Conservation (phyloP, 23 tunicate species). For the Trididemnum clinides region DNA sequence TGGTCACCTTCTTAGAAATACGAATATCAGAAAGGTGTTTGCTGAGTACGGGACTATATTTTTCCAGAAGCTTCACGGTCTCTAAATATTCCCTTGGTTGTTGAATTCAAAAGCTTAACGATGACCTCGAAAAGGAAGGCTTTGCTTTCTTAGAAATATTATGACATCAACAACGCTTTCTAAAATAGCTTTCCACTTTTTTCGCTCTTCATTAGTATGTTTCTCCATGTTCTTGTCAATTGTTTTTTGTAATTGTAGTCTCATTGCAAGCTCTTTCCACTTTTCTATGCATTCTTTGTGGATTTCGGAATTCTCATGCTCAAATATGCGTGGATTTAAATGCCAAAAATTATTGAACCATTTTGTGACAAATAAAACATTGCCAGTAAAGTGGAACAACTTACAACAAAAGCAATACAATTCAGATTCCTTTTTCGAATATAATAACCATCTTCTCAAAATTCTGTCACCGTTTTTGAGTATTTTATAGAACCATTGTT, state of each 20-base stretch:
- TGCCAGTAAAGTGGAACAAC: conserved; percentile 31
- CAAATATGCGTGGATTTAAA: conserved; percentile 38
- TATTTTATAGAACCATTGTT: too few relatives aligned
- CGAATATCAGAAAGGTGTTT: conserved; percentile 52
- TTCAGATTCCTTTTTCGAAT: conserved; percentile 23
- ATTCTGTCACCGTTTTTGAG: conserved; percentile 35
- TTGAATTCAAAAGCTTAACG: conserved; percentile 40
- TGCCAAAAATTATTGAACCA: conserved; percentile 43
- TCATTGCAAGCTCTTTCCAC: conserved; percentile 42
- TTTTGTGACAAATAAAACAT: conserved; percentile 37
- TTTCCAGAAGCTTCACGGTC: conserved; percentile 58
- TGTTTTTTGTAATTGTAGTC: conserved; percentile 38
- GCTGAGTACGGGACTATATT: conserved; percentile 58
- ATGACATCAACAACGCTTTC: conserved; percentile 48
- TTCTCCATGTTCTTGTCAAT: conserved; percentile 44
- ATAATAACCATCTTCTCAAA: conserved; percentile 1
- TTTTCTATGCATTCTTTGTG: conserved; percentile 46
- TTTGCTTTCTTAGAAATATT: conserved; percentile 40
- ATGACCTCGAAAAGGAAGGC: not conserved
- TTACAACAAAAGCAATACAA: conserved; percentile 26
- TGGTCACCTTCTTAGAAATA: too few relatives aligned
- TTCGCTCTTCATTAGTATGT: conserved; percentile 41
- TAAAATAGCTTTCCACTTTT: conserved; percentile 42
- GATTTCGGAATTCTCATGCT: conserved; percentile 41
- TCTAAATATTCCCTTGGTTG: conserved; percentile 43